Evolutionary conservation across 2,888 invertebrate species (phyloP).

Genomic region (Anoncus sp.): DNA sequence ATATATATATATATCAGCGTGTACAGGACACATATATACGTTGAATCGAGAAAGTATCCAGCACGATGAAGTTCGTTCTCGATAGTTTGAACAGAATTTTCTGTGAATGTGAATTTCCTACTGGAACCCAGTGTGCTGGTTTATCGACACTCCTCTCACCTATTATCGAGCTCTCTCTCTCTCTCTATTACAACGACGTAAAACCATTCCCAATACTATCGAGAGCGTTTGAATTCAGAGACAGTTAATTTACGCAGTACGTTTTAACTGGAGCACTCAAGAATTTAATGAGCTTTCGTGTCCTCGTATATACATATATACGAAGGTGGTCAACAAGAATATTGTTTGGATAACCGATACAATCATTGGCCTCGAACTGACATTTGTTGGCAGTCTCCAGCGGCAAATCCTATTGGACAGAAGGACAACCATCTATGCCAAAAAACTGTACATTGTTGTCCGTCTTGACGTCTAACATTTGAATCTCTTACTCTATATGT

Average conservation of each 20-base stretch:
- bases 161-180: constrained; percentile 38
- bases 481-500: neutral
- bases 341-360: constrained; percentile 1
- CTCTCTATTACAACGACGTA: constrained; percentile 43
- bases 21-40: neutral
- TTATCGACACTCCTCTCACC: constrained; percentile 51
- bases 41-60: constrained; percentile 37
- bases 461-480: neutral
- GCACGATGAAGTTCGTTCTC: constrained; percentile 26
- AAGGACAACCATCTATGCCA: constrained; percentile 13
- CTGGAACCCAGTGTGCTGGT: constrained; percentile 27
- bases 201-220: constrained; percentile 25
- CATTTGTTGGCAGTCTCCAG: constrained; percentile 16
- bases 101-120: constrained; percentile 27
- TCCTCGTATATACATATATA: constrained; percentile 24
- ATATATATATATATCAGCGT: neutral
- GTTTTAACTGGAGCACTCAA: constrained; percentile 27
- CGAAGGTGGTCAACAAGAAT: constrained; percentile 36
- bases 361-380: constrained; percentile 2
- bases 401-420: neutral
- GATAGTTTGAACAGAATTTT: constrained; percentile 26
- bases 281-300: constrained; percentile 35
- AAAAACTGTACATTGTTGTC: constrained; percentile 2
- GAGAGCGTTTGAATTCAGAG: constrained; percentile 38
- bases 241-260: constrained; percentile 27